phyloP scores from a whole-genome alignment of 2,888 invertebrate genomes.

The Lasioglossum calceatum region DNA sequence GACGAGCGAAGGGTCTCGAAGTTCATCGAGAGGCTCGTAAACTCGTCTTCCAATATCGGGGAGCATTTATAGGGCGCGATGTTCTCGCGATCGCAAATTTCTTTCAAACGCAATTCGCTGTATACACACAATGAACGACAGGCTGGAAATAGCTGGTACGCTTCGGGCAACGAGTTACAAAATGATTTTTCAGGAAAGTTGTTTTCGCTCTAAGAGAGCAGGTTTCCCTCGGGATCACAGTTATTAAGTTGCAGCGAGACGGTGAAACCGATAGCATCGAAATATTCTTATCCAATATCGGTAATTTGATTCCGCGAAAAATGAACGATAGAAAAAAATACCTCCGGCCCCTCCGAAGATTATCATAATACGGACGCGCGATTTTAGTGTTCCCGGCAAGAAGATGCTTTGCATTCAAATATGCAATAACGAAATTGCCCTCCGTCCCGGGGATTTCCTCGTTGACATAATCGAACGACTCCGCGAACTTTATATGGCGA shows the following conservation, averaged over 20 bases:
- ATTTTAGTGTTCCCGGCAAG: slow-evolving; percentile 21
- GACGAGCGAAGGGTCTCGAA: neutral
- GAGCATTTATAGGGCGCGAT: neutral
- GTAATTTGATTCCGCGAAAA: neutral
- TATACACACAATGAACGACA: neutral
- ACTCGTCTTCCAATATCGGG: neutral
- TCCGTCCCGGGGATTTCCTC: slow-evolving; percentile 19
- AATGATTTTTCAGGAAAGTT: neutral
- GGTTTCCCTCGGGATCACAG: slow-evolving; percentile 28
- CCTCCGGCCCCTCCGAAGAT: neutral
- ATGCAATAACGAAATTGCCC: slow-evolving; percentile 41
- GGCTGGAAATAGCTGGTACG: neutral
- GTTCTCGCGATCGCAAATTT: neutral
- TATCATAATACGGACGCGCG: slow-evolving; percentile 7
- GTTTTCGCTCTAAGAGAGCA: slow-evolving; percentile 15
- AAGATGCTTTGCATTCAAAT: slow-evolving; percentile 37
- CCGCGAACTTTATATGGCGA: slow-evolving; percentile 18
- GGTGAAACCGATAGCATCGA: neutral
- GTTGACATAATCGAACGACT: slow-evolving; percentile 31
- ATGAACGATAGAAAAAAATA: neutral
- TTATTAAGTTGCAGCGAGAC: slow-evolving; percentile 15
- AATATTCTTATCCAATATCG: neutral
- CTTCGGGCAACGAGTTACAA: neutral
- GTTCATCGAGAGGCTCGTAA: neutral
- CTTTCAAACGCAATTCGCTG: neutral